Evolutionary conservation across 1,140 invertebrate species (phyloP).

Genomic region (Dreissena rostriformis): DNA sequence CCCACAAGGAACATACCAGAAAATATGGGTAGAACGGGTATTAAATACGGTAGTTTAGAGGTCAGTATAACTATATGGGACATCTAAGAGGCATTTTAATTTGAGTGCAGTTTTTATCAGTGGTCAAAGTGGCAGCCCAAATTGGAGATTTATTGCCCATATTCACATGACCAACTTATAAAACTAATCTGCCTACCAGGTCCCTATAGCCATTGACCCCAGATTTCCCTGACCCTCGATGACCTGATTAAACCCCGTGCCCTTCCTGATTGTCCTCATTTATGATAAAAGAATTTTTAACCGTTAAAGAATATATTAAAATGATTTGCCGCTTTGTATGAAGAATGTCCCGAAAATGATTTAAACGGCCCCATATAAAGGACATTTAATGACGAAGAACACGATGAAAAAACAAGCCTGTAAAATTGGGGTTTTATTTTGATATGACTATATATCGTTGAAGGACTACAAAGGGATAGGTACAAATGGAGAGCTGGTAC

Average conservation of each 20-base stretch:
- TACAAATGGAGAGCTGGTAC: too few species aligned
- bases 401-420: too few species aligned
- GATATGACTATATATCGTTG: too few species aligned
- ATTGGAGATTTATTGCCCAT: constrained; percentile 19
- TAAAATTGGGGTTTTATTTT: too few species aligned
- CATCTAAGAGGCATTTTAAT: not conserved
- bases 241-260: constrained; percentile 37
- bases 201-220: constrained; percentile 29
- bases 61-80: too few species aligned
- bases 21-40: too few species aligned
- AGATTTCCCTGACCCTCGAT: constrained; percentile 32
- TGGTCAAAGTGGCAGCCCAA: not conserved
- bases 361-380: constrained; percentile 31
- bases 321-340: constrained; percentile 34
- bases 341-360: constrained; percentile 45
- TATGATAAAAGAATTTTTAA: constrained; percentile 36
- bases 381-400: constrained; percentile 23
- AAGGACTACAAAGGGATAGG: too few species aligned
- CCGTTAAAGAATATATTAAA: constrained; percentile 39
- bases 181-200: constrained; percentile 21
- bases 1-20: too few species aligned
- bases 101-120: constrained; percentile 40
- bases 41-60: too few species aligned
- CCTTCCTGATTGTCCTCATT: constrained; percentile 14
- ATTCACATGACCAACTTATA: constrained; percentile 35